A percentile compares a stretch with the other conserved stretches of the same genome.
Evolutionary conservation across 1,140 invertebrate genomes (phyloP).

Genomic region (Pogonus chalceus): DNA sequence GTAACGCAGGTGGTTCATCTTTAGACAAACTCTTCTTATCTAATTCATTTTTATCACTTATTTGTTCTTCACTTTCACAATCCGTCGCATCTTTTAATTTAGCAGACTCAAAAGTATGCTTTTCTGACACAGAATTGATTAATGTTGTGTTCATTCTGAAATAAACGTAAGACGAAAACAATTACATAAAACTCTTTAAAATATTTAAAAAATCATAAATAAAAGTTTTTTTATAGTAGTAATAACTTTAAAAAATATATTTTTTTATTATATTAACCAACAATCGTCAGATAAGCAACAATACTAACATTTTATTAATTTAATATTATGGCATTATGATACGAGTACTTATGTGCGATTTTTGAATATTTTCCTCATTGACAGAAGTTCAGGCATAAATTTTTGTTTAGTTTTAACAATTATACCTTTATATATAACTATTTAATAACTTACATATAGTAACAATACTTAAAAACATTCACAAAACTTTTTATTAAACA

Average conservation of each 20-base stretch:
- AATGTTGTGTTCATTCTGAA: neutral
- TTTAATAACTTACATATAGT: neutral
- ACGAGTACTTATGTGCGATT: neutral
- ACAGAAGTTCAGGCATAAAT: neutral
- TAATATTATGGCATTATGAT: neutral
- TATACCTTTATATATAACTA: neutral
- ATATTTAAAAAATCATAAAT: no score
- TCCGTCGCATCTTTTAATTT: no score
- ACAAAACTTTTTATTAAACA: neutral
- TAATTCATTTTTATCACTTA: no score
- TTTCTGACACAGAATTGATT: neutral
- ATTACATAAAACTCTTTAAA: no score
- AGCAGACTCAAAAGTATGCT: neutral
- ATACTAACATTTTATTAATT: neutral
- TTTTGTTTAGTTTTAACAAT: neutral
- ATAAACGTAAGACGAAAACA: no score
- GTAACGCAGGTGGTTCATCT: neutral
- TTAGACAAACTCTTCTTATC: no score
- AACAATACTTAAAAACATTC: neutral
- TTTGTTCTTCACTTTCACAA: no score
- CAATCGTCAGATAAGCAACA: neutral
- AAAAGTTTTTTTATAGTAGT: no score
- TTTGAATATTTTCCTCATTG: neutral
- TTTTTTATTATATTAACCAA: no score
- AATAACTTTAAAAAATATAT: no score